Percentiles rank a stretch among this genome's conserved stretches.
Conservation (phyloP, 2,113 vertebrate genomes). For the Brachypodius melanocephalos region DNA sequence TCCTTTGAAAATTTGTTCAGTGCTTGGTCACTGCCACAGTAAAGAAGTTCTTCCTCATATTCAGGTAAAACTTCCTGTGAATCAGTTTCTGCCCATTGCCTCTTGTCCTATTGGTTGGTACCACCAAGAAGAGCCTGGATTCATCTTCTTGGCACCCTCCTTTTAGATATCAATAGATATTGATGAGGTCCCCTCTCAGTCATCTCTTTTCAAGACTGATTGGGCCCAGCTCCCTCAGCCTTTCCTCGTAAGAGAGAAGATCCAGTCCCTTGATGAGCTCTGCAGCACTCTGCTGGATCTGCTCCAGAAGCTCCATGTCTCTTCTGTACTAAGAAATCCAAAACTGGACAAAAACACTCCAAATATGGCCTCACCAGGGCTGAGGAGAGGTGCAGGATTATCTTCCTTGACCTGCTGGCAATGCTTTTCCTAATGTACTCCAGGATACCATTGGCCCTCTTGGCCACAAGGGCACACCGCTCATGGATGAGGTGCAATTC, state of each 20-base stretch:
- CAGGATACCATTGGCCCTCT: background rate
- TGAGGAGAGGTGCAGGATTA: background rate
- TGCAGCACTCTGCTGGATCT: background rate
- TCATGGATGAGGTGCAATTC: background rate
- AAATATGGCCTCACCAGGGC: background rate
- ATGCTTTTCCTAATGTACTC: background rate
- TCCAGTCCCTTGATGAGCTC: background rate
- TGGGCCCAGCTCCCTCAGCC: background rate
- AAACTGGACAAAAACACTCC: background rate
- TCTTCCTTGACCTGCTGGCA: background rate
- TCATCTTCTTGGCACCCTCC: fast-evolving
- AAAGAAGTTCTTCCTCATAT: background rate
- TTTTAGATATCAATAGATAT: background rate
- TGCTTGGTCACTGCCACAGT: background rate
- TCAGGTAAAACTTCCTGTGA: background rate
- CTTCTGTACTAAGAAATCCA: background rate
- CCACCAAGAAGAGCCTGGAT: background rate
- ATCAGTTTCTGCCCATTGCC: background rate
- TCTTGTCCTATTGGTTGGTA: background rate
- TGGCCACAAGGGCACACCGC: background rate
- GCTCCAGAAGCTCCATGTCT: background rate
- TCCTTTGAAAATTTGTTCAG: background rate
- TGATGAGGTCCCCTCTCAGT: background rate
- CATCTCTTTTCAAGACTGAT: background rate
- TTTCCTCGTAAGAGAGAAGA: background rate